phyloP scores from a whole-genome alignment of 2,113 vertebrate species.

The Alosa alosa region DNA sequence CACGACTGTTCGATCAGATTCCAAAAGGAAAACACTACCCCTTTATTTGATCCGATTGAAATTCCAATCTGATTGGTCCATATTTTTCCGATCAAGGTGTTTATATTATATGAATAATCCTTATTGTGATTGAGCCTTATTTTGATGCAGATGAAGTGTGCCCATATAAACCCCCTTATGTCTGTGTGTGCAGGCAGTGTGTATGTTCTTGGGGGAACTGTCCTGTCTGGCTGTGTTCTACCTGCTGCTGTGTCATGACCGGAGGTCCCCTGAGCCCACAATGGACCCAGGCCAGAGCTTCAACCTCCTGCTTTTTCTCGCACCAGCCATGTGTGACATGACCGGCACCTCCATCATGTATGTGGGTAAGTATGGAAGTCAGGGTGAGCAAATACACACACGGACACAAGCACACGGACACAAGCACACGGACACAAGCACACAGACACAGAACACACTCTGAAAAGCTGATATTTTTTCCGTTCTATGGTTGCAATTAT shows the following conservation, averaged over 20 bases:
- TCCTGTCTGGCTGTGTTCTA: constrained; percentile 84
- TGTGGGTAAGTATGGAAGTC: constrained; percentile 77
- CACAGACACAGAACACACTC: background rate
- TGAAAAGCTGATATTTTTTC: no score
- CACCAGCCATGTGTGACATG: constrained; percentile 92
- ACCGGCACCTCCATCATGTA: constrained; percentile 91
- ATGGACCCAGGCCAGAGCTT: constrained; percentile 74
- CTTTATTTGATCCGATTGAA: no score
- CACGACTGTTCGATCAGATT: no score
- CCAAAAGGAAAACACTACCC: no score
- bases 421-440: background rate
- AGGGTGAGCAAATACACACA: background rate
- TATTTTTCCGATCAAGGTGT: no score
- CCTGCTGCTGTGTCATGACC: constrained; percentile 75
- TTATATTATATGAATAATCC: no score
- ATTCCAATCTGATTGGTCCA: no score
- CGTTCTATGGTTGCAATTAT: no score
- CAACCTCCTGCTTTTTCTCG: constrained; percentile 83
- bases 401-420: background rate
- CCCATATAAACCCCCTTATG: no score
- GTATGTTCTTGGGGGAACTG: constrained; percentile 91
- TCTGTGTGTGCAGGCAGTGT: constrained; percentile 73
- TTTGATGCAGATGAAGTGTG: no score
- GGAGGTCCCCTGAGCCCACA: constrained; percentile 63
- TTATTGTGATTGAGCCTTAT: no score